Base-by-base conservation (phyloP, 2,888 invertebrate genomes). In the Sthenelais limicola region DNA sequence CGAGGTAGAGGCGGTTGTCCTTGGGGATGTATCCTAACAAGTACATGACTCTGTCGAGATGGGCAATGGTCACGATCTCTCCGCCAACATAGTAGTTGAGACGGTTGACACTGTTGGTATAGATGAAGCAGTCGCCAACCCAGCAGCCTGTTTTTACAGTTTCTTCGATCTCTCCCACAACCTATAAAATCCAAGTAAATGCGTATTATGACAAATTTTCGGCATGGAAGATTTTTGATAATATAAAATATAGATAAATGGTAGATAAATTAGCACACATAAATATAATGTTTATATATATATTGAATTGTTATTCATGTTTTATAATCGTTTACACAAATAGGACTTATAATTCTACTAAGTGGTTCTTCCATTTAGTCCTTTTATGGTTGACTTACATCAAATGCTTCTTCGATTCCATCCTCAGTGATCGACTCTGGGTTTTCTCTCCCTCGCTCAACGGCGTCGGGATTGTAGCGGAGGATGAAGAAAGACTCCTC, bases 81-180 rank as follows among this genome's bases (percentile, higher is more conserved):
- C 99, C 99, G 33, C 99, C 99, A 24, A 99, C 99, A 86, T 97
- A 99, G 88, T 99, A 99, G 88, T 98, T 98, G 78, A 99, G 93
- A 75, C 98, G 91, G 89, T 99, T 98, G 0, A 97, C 93, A 35
- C 94, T 93, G 88, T 99, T 99, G 0, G 99, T 99, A 89, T 99
- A 99, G 81, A 99, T 98, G 88, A 99, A 99, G 87, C 99, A 99
- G 88, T 99, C 99, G 3, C 99, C 98, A 15, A 98, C 95, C 98
- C 98, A 98, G 18, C 96, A 88, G 3, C 97, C 98, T 0, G 98
- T 98, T 86, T 94, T 94, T 0, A 98, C 97, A 26, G 92, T 91
- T 88, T 98, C 98, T 79, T 92, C 94, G 71, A 97, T 92, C 89
- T 96, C 96, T 21, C 94, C 93, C 0, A 94, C 90, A 77, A 94